Evolutionary conservation across 2,113 vertebrate genomes (phyloP).

Genomic region (Suncus etruscus): DNA sequence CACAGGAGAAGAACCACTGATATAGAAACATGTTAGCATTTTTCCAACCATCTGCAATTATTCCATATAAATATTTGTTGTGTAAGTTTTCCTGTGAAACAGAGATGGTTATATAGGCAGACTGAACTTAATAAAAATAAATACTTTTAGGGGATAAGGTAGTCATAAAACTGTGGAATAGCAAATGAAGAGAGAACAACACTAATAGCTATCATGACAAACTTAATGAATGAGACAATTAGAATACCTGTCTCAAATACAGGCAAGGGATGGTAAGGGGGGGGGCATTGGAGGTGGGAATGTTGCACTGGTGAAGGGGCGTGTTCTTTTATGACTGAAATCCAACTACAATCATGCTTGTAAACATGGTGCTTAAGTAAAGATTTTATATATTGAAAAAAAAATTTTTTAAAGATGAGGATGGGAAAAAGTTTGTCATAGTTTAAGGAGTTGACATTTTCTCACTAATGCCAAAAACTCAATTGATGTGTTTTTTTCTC

Average conservation of each 20-base stretch:
- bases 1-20: not conserved
- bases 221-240: no score
- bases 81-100: not conserved
- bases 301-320: no score
- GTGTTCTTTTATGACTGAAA: no score
- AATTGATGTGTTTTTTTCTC: not conserved
- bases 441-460: not conserved
- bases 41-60: slow-evolving; percentile 1
- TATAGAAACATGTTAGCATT: not conserved
- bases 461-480: not conserved
- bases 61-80: slow-evolving; percentile 4
- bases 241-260: no score
- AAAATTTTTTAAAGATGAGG: no score
- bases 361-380: no score
- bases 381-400: no score
- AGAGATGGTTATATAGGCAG: not conserved
- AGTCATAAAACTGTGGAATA: not conserved
- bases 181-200: not conserved
- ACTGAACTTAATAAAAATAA: not conserved
- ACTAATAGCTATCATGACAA: no score
- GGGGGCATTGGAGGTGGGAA: no score
- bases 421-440: not conserved
- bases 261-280: no score
- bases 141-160: not conserved
- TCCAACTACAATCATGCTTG: no score